phyloP scores from a whole-genome alignment of 2,113 vertebrate species.

The Corynorhinus townsendii region DNA sequence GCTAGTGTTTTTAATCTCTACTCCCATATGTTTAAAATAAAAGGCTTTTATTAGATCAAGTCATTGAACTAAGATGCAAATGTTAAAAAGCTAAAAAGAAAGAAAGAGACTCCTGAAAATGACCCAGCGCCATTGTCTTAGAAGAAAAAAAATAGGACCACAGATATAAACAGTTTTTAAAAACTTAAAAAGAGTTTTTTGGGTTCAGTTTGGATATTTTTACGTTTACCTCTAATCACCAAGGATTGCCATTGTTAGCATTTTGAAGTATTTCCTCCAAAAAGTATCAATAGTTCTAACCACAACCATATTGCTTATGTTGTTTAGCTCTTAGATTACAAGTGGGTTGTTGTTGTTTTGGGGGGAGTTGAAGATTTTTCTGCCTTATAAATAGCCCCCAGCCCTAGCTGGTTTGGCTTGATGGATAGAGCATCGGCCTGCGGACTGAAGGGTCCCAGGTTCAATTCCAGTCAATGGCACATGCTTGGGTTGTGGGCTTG shows the following conservation, averaged over 20 bases:
- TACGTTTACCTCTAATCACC: neutral
- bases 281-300: conserved; percentile 17
- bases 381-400: conserved; percentile 52
- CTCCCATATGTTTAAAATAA: conserved; percentile 69
- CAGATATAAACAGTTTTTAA: neutral
- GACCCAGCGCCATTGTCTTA: neutral
- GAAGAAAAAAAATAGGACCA: neutral
- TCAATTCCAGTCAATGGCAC: too few species aligned
- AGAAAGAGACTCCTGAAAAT: neutral
- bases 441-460: too few species aligned
- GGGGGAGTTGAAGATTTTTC: neutral
- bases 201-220: neutral
- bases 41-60: conserved; percentile 51
- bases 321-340: conserved; percentile 67
- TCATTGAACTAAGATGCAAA: conserved; percentile 44
- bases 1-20: conserved; percentile 60
- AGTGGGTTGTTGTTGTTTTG: neutral
- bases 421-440: too few species aligned
- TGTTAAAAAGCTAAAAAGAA: neutral
- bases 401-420: neutral
- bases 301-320: neutral
- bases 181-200: neutral
- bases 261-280: conserved; percentile 23
- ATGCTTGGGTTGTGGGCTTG: too few species aligned
- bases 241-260: neutral